Evolutionary conservation across 2,113 vertebrate species (phyloP).

Genomic region (Salvelinus fontinalis): DNA sequence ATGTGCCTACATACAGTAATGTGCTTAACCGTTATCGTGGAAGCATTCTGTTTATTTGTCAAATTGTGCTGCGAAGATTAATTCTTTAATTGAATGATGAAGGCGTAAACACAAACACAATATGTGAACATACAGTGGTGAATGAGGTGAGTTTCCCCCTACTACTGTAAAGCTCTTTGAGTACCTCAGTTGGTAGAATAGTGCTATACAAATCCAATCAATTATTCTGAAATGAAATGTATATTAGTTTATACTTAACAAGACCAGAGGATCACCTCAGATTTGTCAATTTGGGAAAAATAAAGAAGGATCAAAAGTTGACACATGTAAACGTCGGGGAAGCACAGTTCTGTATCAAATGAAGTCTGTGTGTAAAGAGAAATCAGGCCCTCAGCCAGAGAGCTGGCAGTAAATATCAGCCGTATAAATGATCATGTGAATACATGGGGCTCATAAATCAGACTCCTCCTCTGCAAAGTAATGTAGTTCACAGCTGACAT

Average conservation of each 20-base stretch:
- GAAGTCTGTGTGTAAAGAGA: conserved; percentile 13
- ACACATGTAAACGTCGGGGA: neutral
- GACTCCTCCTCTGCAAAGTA: conserved; percentile 54
- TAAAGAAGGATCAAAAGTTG: neutral
- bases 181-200: no score
- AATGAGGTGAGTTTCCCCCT: no score
- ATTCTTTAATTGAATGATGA: neutral
- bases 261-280: neutral
- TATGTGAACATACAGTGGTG: neutral
- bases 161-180: no score
- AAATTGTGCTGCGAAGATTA: neutral
- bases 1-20: neutral
- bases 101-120: neutral
- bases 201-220: no score
- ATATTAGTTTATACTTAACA: no score
- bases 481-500: conserved; percentile 65
- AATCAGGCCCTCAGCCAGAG: conserved; percentile 47
- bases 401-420: conserved; percentile 63
- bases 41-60: neutral
- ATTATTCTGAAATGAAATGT: no score
- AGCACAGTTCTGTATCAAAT: no score
- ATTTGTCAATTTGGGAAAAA: neutral
- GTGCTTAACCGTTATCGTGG: neutral
- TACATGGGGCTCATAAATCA: conserved; percentile 66
- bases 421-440: conserved; percentile 68